A percentile compares a stretch with the other conserved stretches of the same genome.
phyloP scores from a whole-genome alignment of 2,888 invertebrate genomes.

The Loripinus fragilis region DNA sequence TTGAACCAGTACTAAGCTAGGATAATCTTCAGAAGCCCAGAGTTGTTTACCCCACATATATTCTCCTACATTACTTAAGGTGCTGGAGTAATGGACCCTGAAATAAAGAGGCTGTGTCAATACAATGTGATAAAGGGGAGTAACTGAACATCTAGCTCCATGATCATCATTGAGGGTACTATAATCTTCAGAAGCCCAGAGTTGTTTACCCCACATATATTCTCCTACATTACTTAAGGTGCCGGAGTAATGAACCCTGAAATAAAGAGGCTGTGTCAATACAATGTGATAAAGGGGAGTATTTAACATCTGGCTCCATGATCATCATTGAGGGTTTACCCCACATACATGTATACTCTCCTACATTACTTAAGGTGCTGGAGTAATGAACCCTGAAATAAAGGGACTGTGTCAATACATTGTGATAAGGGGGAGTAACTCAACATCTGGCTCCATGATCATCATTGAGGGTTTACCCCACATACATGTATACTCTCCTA shows the following conservation, averaged over 20 bases:
- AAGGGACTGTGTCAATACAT: background rate
- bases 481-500: constrained; percentile 65
- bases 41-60: constrained; percentile 78
- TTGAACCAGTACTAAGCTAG: no score
- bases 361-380: constrained; percentile 68
- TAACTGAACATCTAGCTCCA: constrained; percentile 84
- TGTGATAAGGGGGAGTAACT: constrained; percentile 77
- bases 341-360: constrained; percentile 70
- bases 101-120: background rate
- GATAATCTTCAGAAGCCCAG: constrained; percentile 82
- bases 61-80: constrained; percentile 66
- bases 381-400: constrained; percentile 78
- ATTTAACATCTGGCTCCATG: constrained; percentile 82
- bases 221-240: constrained; percentile 69
- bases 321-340: constrained; percentile 80
- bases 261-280: no score
- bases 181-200: constrained; percentile 84
- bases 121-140: no score
- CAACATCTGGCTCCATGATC: constrained; percentile 83
- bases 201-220: constrained; percentile 75
- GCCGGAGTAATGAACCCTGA: constrained; percentile 80
- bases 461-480: constrained; percentile 81
- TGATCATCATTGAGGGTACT: constrained; percentile 82
- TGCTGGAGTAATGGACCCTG: constrained; percentile 80
- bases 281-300: background rate